phyloP scores from a whole-genome alignment of 2,113 vertebrate genomes.

The Boleophthalmus pectinirostris region DNA sequence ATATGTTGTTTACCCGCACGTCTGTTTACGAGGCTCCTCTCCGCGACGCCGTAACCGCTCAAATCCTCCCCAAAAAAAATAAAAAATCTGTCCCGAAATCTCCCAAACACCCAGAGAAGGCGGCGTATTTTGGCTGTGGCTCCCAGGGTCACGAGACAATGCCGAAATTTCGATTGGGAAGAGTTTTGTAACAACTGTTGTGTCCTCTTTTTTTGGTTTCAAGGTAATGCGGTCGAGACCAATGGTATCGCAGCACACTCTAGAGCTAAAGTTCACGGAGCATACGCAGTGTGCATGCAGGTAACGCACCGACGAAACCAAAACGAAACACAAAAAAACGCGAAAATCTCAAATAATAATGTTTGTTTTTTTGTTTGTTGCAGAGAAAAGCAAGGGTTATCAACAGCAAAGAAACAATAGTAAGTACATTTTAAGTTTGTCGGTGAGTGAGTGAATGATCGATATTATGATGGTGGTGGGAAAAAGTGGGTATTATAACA shows the following conservation, averaged over 20 bases:
- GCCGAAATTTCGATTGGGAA: too few species aligned
- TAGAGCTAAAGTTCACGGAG: slow-evolving; percentile 68
- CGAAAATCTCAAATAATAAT: neutral
- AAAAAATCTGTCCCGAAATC: neutral
- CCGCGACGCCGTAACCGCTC: neutral
- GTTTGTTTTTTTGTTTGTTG: slow-evolving; percentile 26
- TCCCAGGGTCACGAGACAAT: neutral
- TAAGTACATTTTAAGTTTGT: slow-evolving; percentile 76
- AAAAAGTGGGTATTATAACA: too few species aligned
- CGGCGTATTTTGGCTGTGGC: slow-evolving; percentile 6
- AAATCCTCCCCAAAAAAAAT: slow-evolving; percentile 5
- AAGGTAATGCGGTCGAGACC: slow-evolving; percentile 66
- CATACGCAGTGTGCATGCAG: slow-evolving; percentile 72
- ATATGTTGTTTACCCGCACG: slow-evolving; percentile 36
- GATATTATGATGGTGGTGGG: too few species aligned
- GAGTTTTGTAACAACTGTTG: slow-evolving; percentile 1
- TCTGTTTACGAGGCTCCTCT: slow-evolving; percentile 38
- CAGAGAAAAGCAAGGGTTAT: slow-evolving; percentile 88
- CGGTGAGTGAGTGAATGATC: neutral
- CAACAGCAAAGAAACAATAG: slow-evolving; percentile 85
- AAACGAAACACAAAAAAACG: neutral
- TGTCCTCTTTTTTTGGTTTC: slow-evolving; percentile 30
- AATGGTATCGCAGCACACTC: slow-evolving; percentile 43
- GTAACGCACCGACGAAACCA: slow-evolving; percentile 51
- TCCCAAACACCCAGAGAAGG: neutral